A percentile compares a stretch with the other conserved stretches of the same genome.
Evolutionary conservation across 2,113 vertebrate species (phyloP).

Genomic region (Scolopax mira): DNA sequence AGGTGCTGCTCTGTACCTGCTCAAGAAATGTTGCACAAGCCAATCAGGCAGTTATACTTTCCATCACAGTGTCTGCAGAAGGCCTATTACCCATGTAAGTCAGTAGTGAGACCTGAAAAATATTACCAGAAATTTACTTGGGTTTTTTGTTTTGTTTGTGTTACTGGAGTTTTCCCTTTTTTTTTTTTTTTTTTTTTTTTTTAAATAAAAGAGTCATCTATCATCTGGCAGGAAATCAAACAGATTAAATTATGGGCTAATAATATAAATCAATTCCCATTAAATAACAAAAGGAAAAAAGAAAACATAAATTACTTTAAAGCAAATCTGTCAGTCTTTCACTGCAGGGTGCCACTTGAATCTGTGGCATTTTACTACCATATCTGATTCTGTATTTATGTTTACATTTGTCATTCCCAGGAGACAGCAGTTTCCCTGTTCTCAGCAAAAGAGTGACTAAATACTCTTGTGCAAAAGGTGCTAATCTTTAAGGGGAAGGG

Average conservation of each 20-base stretch:
- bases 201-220: neutral
- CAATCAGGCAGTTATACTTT: neutral
- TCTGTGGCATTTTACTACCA: neutral
- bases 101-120: neutral
- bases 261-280: neutral
- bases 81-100: neutral
- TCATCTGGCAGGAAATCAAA: neutral
- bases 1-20: no score
- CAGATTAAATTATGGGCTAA: neutral
- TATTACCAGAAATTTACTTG: neutral
- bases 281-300: neutral
- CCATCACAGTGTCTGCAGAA: neutral
- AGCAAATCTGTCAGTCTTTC: neutral
- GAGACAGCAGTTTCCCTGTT: neutral
- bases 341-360: neutral
- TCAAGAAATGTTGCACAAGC: neutral
- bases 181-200: neutral
- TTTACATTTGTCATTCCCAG: neutral
- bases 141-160: neutral
- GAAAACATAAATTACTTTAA: neutral
- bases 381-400: neutral
- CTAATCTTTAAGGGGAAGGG: neutral
- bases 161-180: accelerated
- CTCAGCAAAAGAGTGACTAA: neutral
- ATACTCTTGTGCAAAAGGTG: neutral